Conservation (phyloP, 2,113 vertebrate species). For the Microtus pennsylvanicus region DNA sequence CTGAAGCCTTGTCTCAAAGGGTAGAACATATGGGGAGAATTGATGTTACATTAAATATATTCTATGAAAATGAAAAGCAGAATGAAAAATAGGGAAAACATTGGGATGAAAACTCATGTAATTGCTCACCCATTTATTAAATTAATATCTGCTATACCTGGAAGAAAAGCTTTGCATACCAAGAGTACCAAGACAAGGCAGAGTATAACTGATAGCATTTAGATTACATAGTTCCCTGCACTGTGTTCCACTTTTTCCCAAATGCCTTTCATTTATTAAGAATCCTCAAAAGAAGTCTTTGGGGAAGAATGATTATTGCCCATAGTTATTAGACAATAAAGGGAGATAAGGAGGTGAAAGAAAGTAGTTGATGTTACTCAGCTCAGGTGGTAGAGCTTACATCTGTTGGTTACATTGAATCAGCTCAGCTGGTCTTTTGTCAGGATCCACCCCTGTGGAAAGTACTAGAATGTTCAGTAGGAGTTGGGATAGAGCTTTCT, state of each 20-base stretch:
- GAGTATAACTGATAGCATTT: background rate
- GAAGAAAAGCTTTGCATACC: background rate
- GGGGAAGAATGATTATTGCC: background rate
- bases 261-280: background rate
- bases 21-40: background rate
- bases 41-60: background rate
- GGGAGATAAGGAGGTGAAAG: background rate
- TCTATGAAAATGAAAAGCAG: background rate
- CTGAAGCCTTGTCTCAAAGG: background rate
- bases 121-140: background rate
- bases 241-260: background rate
- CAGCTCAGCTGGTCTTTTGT: background rate
- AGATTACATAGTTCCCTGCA: background rate
- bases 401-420: background rate
- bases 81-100: background rate
- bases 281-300: background rate
- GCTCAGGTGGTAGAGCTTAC: background rate
- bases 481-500: background rate
- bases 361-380: background rate
- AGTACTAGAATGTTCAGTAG: background rate
- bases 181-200: background rate
- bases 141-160: background rate
- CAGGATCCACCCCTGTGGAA: background rate
- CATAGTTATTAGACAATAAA: background rate
- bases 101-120: background rate